Conservation (phyloP, 2,113 vertebrate species). For the Poicephalus gulielmi region DNA sequence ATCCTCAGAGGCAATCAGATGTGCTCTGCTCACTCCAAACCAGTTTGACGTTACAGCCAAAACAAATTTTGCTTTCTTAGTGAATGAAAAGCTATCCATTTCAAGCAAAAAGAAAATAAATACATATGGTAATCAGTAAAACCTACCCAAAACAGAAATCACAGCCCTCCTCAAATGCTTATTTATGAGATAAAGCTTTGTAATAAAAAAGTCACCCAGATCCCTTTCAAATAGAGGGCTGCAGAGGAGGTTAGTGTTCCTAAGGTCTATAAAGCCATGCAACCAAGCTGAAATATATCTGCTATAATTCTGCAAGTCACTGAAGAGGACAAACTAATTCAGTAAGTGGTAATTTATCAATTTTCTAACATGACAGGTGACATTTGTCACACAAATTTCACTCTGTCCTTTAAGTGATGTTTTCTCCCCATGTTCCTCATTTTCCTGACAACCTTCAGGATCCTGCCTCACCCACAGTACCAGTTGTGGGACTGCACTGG, state of each 20-base stretch:
- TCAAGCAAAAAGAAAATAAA: neutral
- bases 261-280: neutral
- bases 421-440: neutral
- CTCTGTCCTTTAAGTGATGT: neutral
- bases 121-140: neutral
- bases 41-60: neutral
- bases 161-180: neutral
- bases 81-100: neutral
- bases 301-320: slow-evolving; percentile 4
- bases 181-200: neutral
- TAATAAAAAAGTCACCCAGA: neutral
- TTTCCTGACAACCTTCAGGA: neutral
- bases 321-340: slow-evolving; percentile 42
- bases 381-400: slow-evolving; percentile 13
- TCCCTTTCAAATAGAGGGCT: neutral
- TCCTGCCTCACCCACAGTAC: neutral
- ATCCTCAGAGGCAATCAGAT: slow-evolving; percentile 18
- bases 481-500: neutral
- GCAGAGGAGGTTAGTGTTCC: neutral
- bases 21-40: slow-evolving; percentile 29
- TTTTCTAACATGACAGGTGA: neutral
- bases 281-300: slow-evolving; percentile 19
- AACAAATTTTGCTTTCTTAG: slow-evolving; percentile 19
- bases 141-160: neutral
- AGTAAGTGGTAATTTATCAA: slow-evolving; percentile 46